Evolutionary conservation across 2,888 invertebrate species (phyloP).

Genomic region (Xestoiulus laeticollis): DNA sequence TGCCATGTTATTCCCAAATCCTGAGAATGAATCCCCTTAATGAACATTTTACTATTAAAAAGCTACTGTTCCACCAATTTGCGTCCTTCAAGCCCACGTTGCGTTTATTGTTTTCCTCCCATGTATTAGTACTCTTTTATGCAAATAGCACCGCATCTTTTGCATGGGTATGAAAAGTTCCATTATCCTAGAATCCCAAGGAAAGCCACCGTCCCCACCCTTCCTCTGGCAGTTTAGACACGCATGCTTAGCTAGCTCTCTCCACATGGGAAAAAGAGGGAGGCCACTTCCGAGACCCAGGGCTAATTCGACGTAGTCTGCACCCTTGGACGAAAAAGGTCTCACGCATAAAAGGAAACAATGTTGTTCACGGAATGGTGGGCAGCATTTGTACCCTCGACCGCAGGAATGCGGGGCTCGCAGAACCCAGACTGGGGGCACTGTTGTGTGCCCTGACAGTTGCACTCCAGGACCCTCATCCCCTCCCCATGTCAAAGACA

Average conservation of each 20-base stretch:
- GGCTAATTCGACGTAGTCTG: neutral
- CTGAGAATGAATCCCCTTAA: no score
- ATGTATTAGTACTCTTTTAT: no score
- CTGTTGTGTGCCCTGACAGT: constrained; percentile 27
- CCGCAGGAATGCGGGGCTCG: constrained; percentile 5
- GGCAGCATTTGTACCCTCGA: constrained; percentile 14
- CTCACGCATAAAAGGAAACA: constrained; percentile 15
- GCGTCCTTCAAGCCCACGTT: no score
- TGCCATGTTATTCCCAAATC: no score
- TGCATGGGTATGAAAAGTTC: no score
- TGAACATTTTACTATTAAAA: no score
- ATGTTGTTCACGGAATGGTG: constrained; percentile 28
- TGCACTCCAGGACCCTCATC: neutral
- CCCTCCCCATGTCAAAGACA: constrained; percentile 1
- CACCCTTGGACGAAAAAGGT: constrained; percentile 29
- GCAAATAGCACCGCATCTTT: no score
- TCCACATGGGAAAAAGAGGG: constrained; percentile 14
- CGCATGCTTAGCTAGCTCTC: neutral
- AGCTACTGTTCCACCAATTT: no score
- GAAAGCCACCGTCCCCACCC: neutral
- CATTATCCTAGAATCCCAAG: no score
- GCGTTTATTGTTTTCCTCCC: no score
- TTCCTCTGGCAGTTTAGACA: constrained; percentile 37
- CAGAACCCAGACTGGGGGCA: neutral
- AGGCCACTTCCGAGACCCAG: neutral